These are phyloP conservation scores for Pampus argenteus DNA, from an alignment of 2,797 vertebrate genomes.

Conservation along the genomic window DNA sequence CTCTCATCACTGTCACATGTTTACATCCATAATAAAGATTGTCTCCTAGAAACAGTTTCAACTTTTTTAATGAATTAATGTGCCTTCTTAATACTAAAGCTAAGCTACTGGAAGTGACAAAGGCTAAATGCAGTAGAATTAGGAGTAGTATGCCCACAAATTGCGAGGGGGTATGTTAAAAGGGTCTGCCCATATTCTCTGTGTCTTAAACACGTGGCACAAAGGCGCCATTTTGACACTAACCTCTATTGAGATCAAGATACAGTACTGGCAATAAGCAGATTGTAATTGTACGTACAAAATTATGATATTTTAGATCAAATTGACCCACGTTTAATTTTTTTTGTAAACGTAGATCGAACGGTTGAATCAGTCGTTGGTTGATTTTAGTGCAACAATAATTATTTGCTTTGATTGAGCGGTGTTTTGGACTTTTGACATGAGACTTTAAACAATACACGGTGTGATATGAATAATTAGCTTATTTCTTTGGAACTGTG, in stretches of 20 bases:
- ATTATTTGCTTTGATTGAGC: constrained; percentile 18
- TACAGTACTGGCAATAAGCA: constrained; percentile 34
- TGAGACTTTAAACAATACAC: neutral
- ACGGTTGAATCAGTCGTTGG: neutral
- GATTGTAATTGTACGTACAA: constrained; percentile 9
- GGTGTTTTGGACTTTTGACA: constrained; percentile 5
- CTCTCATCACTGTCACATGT: constrained; percentile 33
- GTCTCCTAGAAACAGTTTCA: neutral
- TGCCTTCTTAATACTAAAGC: neutral
- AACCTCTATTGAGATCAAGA: constrained; percentile 58
- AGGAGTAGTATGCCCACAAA: constrained; percentile 42
- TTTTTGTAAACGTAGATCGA: neutral
- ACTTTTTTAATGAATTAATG: constrained; percentile 11
- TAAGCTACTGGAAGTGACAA: constrained; percentile 16
- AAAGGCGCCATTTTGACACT: constrained; percentile 82
- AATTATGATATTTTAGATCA: constrained; percentile 7
- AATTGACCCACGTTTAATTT: neutral
- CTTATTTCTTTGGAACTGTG: constrained; percentile 7
- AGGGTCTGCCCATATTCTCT: constrained; percentile 64
- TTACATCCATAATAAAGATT: neutral
- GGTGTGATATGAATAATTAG: neutral
- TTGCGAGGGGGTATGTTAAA: constrained; percentile 64
- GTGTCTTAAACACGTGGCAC: constrained; percentile 81
- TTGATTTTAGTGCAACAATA: neutral
- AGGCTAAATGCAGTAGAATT: constrained; percentile 35